Percentiles rank a stretch among this genome's conserved stretches.
phyloP scores from a whole-genome alignment of 2,888 invertebrate species.

The Chromoteleia sp. region DNA sequence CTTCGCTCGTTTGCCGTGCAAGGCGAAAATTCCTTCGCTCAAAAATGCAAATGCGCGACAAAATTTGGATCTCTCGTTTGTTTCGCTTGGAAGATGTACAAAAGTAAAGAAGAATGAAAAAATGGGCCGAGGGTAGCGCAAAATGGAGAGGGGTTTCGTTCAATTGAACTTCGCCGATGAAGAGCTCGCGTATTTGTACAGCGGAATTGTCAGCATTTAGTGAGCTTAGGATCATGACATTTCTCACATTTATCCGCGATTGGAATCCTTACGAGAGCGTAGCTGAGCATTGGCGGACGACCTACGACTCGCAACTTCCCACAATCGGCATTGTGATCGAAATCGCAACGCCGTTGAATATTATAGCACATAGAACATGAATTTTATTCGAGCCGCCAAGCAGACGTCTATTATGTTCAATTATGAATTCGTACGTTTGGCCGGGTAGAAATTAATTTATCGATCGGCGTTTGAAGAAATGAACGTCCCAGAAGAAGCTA shows the following conservation, averaged over 20 bases:
- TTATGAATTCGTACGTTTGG: not conserved
- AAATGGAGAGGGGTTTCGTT: slow-evolving; percentile 18
- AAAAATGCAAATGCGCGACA: too few relatives aligned
- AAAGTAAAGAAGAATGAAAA: slow-evolving; percentile 2
- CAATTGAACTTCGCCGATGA: slow-evolving; percentile 27
- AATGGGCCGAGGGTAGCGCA: not conserved
- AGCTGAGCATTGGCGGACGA: not conserved
- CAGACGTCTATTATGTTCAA: not conserved
- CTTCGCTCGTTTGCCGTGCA: too few relatives aligned
- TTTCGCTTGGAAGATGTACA: slow-evolving; percentile 7
- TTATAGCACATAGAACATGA: slow-evolving; percentile 10
- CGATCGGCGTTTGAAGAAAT: slow-evolving; percentile 11
- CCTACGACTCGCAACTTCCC: slow-evolving; percentile 12
- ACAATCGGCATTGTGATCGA: slow-evolving; percentile 27
- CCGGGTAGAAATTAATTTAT: slow-evolving; percentile 15
- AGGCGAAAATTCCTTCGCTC: not conserved
- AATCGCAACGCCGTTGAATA: slow-evolving; percentile 16
- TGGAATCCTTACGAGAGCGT: slow-evolving; percentile 23
- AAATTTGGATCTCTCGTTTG: too few relatives aligned
- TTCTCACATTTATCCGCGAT: slow-evolving; percentile 40
- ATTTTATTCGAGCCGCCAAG: slow-evolving; percentile 5
- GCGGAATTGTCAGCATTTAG: slow-evolving; percentile 41
- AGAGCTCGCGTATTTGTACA: slow-evolving; percentile 25
- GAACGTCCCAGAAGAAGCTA: not conserved
- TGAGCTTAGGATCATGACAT: slow-evolving; percentile 37